A percentile compares a stretch with the other conserved stretches of the same genome.
These are phyloP conservation scores for Chrysopa pallens DNA, from an alignment of 1,140 invertebrate genomes.

Conservation along the genomic window DNA sequence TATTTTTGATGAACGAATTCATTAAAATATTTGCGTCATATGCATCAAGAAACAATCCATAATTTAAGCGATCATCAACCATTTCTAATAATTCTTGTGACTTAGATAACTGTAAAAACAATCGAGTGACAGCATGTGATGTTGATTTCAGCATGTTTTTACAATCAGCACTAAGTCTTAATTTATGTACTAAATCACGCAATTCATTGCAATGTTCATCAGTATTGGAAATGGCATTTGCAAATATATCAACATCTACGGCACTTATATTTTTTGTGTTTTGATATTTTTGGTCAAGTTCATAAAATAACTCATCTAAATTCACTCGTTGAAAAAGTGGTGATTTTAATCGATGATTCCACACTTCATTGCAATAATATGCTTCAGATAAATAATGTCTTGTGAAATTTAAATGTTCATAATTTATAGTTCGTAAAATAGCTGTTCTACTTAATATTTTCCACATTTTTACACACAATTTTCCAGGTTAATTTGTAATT, in stretches of 20 bases:
- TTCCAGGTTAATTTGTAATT: too few relatives aligned
- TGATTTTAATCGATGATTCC: slow-evolving; percentile 38
- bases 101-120: slow-evolving; percentile 37
- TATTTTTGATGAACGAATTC: slow-evolving; percentile 52
- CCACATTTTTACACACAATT: too few relatives aligned
- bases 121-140: slow-evolving; percentile 56
- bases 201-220: slow-evolving; percentile 40
- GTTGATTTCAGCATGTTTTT: slow-evolving; percentile 57
- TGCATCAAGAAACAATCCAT: slow-evolving; percentile 76
- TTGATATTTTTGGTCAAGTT: slow-evolving; percentile 38
- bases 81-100: slow-evolving; percentile 46
- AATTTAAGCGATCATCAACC: slow-evolving; percentile 65
- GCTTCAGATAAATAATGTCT: slow-evolving; percentile 31
- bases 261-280: slow-evolving; percentile 33
- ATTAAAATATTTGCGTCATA: slow-evolving; percentile 65
- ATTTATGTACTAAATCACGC: slow-evolving; percentile 43
- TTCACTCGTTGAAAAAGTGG: slow-evolving; percentile 43
- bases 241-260: slow-evolving; percentile 58
- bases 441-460: not conserved
- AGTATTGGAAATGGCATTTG: slow-evolving; percentile 32
- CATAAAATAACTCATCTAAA: slow-evolving; percentile 37
- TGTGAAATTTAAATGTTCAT: not conserved
- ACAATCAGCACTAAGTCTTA: slow-evolving; percentile 49
- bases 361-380: slow-evolving; percentile 44
- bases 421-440: not conserved